Percentiles rank a stretch among this genome's conserved stretches.
Evolutionary conservation across 2,888 invertebrate species (phyloP).

Genomic region (Germaria angustata): DNA sequence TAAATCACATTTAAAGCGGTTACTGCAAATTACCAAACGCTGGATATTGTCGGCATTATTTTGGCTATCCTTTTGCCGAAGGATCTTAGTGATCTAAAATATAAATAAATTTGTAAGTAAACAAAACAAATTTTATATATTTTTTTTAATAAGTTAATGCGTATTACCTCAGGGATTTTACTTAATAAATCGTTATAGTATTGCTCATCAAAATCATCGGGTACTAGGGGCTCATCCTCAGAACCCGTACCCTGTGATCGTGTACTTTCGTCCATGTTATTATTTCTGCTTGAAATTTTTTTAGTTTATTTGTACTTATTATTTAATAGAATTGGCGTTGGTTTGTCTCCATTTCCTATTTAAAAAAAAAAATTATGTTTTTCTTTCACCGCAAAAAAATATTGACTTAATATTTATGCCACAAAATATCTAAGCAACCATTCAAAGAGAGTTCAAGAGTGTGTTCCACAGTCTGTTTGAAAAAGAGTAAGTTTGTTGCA

Average conservation of each 20-base stretch:
- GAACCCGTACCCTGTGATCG: conserved; percentile 77
- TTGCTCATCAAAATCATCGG: conserved; percentile 78
- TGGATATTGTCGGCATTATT: conserved; percentile 79
- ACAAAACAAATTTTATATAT: neutral
- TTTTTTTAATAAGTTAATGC: neutral
- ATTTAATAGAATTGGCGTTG: conserved; percentile 3
- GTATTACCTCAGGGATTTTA: conserved; percentile 75
- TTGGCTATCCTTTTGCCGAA: conserved; percentile 77
- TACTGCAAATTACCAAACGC: conserved; percentile 76
- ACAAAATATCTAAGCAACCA: conserved; percentile 56
- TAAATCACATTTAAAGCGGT: conserved; percentile 75
- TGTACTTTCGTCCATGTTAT: conserved; percentile 60
- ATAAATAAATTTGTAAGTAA: neutral
- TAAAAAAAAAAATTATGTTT: conserved; percentile 21
- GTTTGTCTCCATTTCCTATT: conserved; percentile 34
- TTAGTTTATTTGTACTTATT: neutral
- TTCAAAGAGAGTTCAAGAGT: conserved; percentile 36
- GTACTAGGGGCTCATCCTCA: conserved; percentile 79
- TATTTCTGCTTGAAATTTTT: conserved; percentile 11
- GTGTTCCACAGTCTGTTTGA: neutral
- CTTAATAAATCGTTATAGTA: conserved; percentile 74
- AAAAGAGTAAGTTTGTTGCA: conserved; percentile 29
- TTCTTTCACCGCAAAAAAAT: conserved; percentile 12
- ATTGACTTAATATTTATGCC: conserved; percentile 58
- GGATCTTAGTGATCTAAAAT: conserved; percentile 74